Evolutionary conservation across 2,888 invertebrate species (phyloP), one percentile per base, ranked within the genome.

Genomic region (Fragum sueziense): DNA sequence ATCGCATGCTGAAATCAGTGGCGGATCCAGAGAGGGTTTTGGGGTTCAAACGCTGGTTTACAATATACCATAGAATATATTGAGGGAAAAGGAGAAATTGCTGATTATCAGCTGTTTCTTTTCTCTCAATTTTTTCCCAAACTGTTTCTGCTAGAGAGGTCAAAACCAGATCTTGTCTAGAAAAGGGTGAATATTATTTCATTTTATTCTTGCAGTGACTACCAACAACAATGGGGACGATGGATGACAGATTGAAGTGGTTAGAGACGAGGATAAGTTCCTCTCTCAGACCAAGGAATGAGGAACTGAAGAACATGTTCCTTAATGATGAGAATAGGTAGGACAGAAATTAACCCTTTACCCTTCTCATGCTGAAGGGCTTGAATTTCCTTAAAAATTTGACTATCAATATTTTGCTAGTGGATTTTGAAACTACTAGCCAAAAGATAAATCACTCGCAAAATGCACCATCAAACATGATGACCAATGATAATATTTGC

Each of bases 261-360:
- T 79, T 93, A 68, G 93, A 93, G 87, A 83, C 87, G 76, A 89
- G 92, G 79, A 91, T 93, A 27, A 91, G 86, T 72, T 92, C 92
- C 59, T 92, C 93, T 51, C 81, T 93, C 52, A 83, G 91, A 57
- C 92, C 92, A 27, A 86, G 91, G 74, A 92, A 91, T 87, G 93
- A 93, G 79, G 93, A 93, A 61, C 86, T 93, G 14, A 92, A 91
- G 69, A 91, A 91, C 72, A 89, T 93, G 88, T 88, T 93, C 61
- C 81, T 85, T 22, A 91, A 91, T 84, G 92, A 93, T 87, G 92
- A 93, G 82, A 93, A 93, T 88, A 91, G 91, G 93, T 93, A 80
- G 52, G 59, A n/a, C n/a, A n/a, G n/a, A n/a, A n/a, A n/a, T n/a
- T n/a, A n/a, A n/a, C n/a, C n/a, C n/a, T n/a, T n/a, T n/a, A n/a